phyloP scores from a whole-genome alignment of 92 coral and sea anemone species.

The Porites lobata region DNA sequence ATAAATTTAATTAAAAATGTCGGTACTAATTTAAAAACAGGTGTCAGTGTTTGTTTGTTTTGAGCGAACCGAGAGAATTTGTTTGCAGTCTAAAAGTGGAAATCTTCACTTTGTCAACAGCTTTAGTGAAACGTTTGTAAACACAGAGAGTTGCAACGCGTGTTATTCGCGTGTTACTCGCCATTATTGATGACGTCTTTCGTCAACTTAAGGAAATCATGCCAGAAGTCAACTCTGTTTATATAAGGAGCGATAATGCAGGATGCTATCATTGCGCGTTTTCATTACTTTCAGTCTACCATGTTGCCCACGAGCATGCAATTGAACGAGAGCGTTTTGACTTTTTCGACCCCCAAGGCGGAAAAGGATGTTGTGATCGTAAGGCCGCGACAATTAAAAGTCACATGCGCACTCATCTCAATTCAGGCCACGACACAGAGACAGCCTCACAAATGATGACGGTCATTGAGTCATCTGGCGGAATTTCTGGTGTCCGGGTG shows the following conservation, averaged over 20 bases:
- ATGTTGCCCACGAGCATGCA: conserved; percentile 25
- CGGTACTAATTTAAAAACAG: too few relatives aligned
- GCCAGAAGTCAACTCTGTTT: conserved; percentile 45
- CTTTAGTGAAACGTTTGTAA: too few relatives aligned
- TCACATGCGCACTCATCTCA: conserved; percentile 32
- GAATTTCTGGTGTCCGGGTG: conserved; percentile 40
- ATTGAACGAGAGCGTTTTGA: conserved; percentile 26
- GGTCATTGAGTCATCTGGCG: conserved; percentile 48
- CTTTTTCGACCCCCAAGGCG: conserved; percentile 72
- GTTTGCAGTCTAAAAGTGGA: too few relatives aligned
- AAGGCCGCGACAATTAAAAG: conserved; percentile 60
- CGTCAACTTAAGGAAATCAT: conserved; percentile 21
- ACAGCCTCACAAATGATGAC: conserved; percentile 47
- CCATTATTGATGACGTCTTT: conserved; percentile 50
- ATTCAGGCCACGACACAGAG: conserved; percentile 60
- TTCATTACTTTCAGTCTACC: conserved; percentile 15
- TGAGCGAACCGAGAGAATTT: too few relatives aligned
- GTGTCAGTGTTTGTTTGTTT: too few relatives aligned
- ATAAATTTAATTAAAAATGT: too few relatives aligned
- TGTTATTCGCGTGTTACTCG: neutral
- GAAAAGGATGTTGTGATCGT: conserved; percentile 73
- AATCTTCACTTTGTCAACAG: too few relatives aligned
- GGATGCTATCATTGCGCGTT: conserved; percentile 54
- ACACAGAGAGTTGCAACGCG: too few relatives aligned
- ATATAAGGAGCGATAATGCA: conserved; percentile 51